A percentile compares a stretch with the other conserved stretches of the same genome.
These are phyloP conservation scores for Chionoecetes opilio DNA, from an alignment of 1,140 invertebrate species.

Conservation along the genomic window DNA sequence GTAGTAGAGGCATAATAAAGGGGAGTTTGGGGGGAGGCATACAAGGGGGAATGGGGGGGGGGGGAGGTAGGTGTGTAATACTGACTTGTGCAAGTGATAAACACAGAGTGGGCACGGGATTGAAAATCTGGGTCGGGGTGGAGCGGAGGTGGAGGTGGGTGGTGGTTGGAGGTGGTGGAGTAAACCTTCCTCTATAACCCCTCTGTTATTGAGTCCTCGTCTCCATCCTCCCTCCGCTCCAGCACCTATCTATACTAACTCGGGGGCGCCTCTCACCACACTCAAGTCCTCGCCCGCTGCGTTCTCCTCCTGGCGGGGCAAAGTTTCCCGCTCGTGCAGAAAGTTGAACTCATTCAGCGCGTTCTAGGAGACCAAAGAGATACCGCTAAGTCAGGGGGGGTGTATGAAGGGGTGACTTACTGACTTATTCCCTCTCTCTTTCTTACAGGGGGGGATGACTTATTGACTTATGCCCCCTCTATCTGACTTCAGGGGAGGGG, in stretches of 20 bases:
- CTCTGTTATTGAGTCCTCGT: not conserved
- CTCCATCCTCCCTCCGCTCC: constrained; percentile 87
- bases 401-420: too few relatives aligned
- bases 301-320: constrained; percentile 81
- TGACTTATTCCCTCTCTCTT: too few relatives aligned
- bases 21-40: not conserved
- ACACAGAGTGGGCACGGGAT: constrained; percentile 75
- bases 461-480: too few relatives aligned
- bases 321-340: constrained; percentile 88
- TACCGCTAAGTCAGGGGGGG: too few relatives aligned
- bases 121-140: constrained; percentile 8
- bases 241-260: constrained; percentile 89
- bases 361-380: constrained; percentile 87
- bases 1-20: not conserved
- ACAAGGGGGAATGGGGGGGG: too few relatives aligned
- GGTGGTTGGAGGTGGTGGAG: not conserved
- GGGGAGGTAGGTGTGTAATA: constrained; percentile 67
- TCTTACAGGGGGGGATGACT: too few relatives aligned
- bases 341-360: constrained; percentile 95
- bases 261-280: constrained; percentile 84
- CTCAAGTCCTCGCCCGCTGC: not conserved
- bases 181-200: not conserved
- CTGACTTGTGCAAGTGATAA: constrained; percentile 80
- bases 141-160: constrained; percentile 6
- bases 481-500: too few relatives aligned